These are phyloP conservation scores for Ceyx cyanopectus DNA, from an alignment of 2,113 vertebrate genomes.

Conservation along the genomic window DNA sequence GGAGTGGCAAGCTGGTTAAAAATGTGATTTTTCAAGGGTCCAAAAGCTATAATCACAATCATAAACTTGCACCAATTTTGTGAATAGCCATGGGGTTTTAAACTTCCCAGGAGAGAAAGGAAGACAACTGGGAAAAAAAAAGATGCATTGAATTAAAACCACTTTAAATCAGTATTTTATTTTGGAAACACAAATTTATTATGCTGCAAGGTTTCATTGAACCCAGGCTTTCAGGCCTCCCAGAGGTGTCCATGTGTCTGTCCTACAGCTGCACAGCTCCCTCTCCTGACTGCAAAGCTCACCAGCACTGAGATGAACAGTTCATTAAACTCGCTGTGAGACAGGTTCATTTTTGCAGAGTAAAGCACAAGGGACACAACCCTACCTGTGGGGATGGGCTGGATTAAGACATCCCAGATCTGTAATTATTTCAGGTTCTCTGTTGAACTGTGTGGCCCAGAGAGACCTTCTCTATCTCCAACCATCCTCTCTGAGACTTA, in stretches of 20 bases:
- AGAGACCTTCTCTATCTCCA: background rate
- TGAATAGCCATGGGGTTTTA: background rate
- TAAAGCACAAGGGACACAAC: fast-evolving
- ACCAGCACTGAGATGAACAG: fast-evolving
- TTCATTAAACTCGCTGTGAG: fast-evolving
- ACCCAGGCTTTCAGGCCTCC: background rate
- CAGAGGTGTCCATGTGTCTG: fast-evolving
- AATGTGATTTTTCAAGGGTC: background rate
- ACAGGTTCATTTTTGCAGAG: background rate
- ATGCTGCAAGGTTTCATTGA: background rate
- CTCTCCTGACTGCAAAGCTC: constrained; percentile 13
- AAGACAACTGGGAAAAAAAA: background rate
- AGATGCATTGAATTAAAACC: background rate
- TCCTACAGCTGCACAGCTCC: constrained; percentile 36
- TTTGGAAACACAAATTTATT: background rate
- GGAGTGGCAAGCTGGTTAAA: background rate
- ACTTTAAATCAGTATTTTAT: background rate
- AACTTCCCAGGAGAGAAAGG: background rate
- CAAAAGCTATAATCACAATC: background rate
- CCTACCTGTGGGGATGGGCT: background rate
- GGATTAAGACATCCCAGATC: background rate
- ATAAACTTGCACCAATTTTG: background rate
- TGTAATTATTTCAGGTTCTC: background rate
- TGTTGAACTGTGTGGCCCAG: background rate
- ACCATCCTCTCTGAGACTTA: background rate